phyloP scores from a whole-genome alignment of 1,140 invertebrate species.

The Triops longicaudatus region DNA sequence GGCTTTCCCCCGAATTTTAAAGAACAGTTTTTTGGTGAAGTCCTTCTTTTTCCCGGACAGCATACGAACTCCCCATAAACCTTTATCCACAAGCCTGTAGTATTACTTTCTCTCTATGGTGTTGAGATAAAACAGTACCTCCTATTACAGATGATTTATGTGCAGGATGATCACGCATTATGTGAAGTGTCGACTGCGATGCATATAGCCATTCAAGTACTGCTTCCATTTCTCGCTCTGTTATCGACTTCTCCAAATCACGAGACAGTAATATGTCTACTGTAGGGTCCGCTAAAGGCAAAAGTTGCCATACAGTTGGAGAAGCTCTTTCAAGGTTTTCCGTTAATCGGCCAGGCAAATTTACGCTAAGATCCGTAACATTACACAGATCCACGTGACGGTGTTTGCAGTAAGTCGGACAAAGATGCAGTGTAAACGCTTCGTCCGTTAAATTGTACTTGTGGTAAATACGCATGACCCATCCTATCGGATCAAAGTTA shows the following conservation, averaged over 20 bases:
- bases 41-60: not conserved
- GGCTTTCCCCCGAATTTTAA: not conserved
- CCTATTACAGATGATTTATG: slow-evolving; percentile 23
- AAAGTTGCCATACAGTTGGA: not conserved
- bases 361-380: not conserved
- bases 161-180: slow-evolving; percentile 30
- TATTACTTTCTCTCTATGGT: too few relatives aligned
- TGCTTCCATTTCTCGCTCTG: slow-evolving; percentile 28
- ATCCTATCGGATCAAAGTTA: not conserved
- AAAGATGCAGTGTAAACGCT: not conserved
- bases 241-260: slow-evolving; percentile 29
- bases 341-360: not conserved
- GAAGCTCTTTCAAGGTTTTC: not conserved
- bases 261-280: slow-evolving; percentile 28
- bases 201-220: slow-evolving; percentile 31
- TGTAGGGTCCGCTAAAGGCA: slow-evolving; percentile 23
- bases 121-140: not conserved
- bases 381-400: slow-evolving; percentile 19
- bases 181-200: slow-evolving; percentile 28
- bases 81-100: not conserved
- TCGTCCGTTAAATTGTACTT: not conserved
- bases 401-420: slow-evolving; percentile 9
- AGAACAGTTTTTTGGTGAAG: not conserved
- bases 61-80: not conserved
- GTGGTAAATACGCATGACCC: slow-evolving; percentile 27